These are phyloP conservation scores for Cheilosia urbana DNA, from an alignment of 2,888 invertebrate species.

Conservation along the genomic window DNA sequence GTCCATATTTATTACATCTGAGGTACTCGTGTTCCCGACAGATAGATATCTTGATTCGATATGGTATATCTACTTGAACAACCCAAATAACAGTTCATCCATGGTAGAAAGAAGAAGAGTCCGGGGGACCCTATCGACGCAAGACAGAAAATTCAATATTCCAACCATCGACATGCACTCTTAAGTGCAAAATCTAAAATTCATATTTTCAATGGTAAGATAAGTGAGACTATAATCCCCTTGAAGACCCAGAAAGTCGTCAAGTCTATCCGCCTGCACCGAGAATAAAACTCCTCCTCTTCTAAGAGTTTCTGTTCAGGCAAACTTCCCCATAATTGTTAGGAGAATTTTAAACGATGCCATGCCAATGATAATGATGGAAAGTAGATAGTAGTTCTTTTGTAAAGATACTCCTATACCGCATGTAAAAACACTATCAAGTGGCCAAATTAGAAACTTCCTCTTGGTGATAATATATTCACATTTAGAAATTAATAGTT, in stretches of 20 bases:
- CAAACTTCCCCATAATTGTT: slow-evolving; percentile 32
- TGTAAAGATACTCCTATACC: not conserved
- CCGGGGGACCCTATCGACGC: slow-evolving; percentile 21
- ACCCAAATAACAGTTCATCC: not conserved
- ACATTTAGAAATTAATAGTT: slow-evolving; percentile 16
- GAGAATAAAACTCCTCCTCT: not conserved
- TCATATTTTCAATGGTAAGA: slow-evolving; percentile 30
- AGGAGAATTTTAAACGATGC: slow-evolving; percentile 10
- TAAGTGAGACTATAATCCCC: slow-evolving; percentile 36
- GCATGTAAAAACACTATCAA: slow-evolving; percentile 13
- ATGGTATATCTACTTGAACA: too few relatives aligned
- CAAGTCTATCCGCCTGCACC: not conserved
- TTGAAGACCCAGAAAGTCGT: slow-evolving; percentile 12
- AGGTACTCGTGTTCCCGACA: too few relatives aligned
- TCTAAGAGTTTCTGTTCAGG: not conserved
- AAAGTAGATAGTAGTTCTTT: not conserved
- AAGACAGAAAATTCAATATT: slow-evolving; percentile 34
- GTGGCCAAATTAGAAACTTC: slow-evolving; percentile 12
- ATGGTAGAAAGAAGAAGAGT: not conserved
- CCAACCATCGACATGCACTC: slow-evolving; percentile 7
- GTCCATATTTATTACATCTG: too few relatives aligned
- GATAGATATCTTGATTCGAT: too few relatives aligned
- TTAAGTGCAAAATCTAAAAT: slow-evolving; percentile 43
- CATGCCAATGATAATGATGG: slow-evolving; percentile 2
- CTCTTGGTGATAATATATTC: slow-evolving; percentile 3